Conservation (phyloP, 2,113 vertebrate species). For the Neomonachus schauinslandi region DNA sequence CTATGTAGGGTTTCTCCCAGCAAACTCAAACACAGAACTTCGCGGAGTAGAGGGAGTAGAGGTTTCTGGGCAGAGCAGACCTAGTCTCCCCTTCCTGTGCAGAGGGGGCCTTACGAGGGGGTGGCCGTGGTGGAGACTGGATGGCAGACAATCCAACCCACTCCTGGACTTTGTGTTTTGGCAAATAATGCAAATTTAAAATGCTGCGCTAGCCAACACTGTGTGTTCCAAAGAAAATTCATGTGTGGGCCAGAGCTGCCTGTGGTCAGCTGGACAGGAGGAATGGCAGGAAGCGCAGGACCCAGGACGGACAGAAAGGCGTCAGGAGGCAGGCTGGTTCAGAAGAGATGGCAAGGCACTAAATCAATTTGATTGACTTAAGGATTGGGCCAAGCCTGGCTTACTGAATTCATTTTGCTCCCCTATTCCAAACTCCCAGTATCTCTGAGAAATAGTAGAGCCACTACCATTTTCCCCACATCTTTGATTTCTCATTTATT, state of each 20-base stretch:
- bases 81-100: background rate
- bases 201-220: background rate
- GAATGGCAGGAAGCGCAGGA: background rate
- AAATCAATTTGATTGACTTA: background rate
- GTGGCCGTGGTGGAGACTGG: too few species aligned
- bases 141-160: background rate
- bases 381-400: background rate
- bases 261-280: background rate
- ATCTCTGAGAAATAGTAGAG: background rate
- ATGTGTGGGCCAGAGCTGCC: background rate
- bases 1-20: rapidly evolving
- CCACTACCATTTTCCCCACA: background rate
- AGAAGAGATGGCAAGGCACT: background rate
- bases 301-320: background rate
- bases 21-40: background rate
- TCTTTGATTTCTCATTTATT: background rate
- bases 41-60: rapidly evolving
- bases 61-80: too few species aligned
- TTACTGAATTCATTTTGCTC: background rate
- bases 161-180: background rate
- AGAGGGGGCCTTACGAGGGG: background rate
- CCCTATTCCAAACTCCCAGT: background rate
- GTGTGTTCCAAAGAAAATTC: slow-evolving; percentile 1
- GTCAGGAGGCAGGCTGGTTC: background rate
- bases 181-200: background rate